Evolutionary conservation across 2,888 invertebrate species (phyloP).

Genomic region (Eupithecia centaureata): DNA sequence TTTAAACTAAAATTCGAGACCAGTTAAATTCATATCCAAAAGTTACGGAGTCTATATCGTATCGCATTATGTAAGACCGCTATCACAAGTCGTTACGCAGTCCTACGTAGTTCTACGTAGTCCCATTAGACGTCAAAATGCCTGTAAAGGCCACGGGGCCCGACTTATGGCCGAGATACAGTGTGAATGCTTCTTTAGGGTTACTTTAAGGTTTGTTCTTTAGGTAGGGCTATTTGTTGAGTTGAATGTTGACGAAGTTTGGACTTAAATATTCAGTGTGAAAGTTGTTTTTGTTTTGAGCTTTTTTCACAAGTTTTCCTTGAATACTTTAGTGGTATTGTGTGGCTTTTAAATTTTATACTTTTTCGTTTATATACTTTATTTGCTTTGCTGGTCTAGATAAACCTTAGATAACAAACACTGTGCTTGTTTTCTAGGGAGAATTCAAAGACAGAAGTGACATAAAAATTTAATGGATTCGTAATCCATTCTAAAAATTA

Average conservation of each 20-base stretch:
- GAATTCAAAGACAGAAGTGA: too few species aligned
- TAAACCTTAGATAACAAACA: too few species aligned
- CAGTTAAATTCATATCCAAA: background rate
- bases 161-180: slow-evolving; percentile 34
- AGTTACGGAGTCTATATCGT: background rate
- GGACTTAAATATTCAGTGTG: slow-evolving; percentile 4
- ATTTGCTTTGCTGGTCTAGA: too few species aligned
- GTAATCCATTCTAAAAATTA: too few species aligned
- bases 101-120: slow-evolving; percentile 9
- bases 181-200: slow-evolving; percentile 37
- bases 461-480: too few species aligned
- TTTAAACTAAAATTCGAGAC: too few species aligned
- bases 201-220: slow-evolving; percentile 32
- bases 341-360: background rate
- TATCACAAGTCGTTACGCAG: slow-evolving; percentile 1
- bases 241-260: slow-evolving; percentile 5
- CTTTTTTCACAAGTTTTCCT: slow-evolving; percentile 1
- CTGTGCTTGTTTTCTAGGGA: too few species aligned
- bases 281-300: slow-evolving; percentile 6
- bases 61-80: background rate
- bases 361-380: background rate
- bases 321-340: background rate
- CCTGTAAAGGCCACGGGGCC: slow-evolving; percentile 33
- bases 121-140: slow-evolving; percentile 32
- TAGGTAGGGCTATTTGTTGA: background rate